Base-by-base conservation (phyloP, 2,797 vertebrate species). In the Limosa lapponica region DNA sequence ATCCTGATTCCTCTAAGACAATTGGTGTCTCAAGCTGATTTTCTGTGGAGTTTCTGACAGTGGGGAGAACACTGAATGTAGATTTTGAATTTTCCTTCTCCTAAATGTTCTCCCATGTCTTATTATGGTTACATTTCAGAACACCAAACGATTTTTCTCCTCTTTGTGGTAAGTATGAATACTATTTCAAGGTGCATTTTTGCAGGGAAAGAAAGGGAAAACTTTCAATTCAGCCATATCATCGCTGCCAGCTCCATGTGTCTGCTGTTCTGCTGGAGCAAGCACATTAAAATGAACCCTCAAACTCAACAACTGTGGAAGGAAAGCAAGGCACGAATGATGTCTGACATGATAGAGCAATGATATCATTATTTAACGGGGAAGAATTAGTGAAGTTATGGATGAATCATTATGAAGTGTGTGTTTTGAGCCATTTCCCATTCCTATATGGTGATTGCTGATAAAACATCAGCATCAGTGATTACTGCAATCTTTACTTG, bases 41-140 rank as follows among this genome's bases (percentile, higher is more conserved):
- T 97, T 98, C 80, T 98, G 89, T 41, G 97, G 96, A 95, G 92
- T 87, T 97, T 97, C 87, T 96, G 83, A 85, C 91, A 96, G 90
- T 77, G 94, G 70, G 65, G 80, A 82, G 95, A 91, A 89, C 77
- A 61, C 8, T 66, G 93, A 86, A 32, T 82, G 96, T 89, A 93
- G 81, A 96, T 82, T 97, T 87, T 79, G 36, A 92, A 80, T 90
- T 86, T 95, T 83, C 8, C 16, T 57, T 71, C 73, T 89, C 46
- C n/a, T 82, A 74, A 82, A 34, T 74, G 23, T 71, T 84, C 43
- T 93, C 77, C 48, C 27, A 16, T 82, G 48, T 90, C 32, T 36
- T 87, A 22, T 43, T 89, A 58, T 34, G 30, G 10, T 37, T 79
- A 27, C 24, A 43, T 93, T 90, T 95, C 59, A 54, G 51, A 93